Percentiles rank a stretch among this genome's conserved stretches.
These are phyloP conservation scores for Gymnobelideus leadbeateri DNA, from an alignment of 2,113 vertebrate genomes.

Conservation along the genomic window DNA sequence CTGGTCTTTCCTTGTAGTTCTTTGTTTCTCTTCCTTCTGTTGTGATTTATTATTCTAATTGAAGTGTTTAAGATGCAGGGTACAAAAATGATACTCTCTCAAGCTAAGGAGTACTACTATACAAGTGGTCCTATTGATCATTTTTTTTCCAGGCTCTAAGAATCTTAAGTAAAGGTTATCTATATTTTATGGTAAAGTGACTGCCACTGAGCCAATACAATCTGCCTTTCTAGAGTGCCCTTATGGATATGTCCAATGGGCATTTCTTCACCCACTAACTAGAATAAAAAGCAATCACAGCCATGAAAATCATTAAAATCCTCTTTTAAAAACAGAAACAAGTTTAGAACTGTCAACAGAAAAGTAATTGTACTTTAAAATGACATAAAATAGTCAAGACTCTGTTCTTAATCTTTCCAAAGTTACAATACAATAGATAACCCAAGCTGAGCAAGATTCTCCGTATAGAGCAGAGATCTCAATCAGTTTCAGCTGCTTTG, in stretches of 20 bases:
- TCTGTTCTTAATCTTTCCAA: slow-evolving; percentile 39
- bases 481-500: neutral
- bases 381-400: slow-evolving; percentile 33
- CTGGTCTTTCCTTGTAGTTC: neutral
- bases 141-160: neutral
- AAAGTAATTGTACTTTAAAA: slow-evolving; percentile 31
- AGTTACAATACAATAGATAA: neutral
- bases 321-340: neutral
- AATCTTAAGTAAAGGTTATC: slow-evolving; percentile 37
- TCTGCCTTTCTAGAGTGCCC: neutral
- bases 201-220: neutral
- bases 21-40: neutral
- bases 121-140: slow-evolving; percentile 9
- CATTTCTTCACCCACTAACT: neutral
- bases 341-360: neutral
- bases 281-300: neutral
- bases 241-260: neutral
- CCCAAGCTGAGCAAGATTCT: neutral
- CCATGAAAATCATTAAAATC: neutral
- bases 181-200: slow-evolving; percentile 51
- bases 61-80: slow-evolving; percentile 33
- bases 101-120: slow-evolving; percentile 20
- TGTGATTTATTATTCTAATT: neutral
- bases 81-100: slow-evolving; percentile 5
- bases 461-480: neutral